Conservation (phyloP, 1,140 invertebrate genomes). For the Globodera ellingtonae region DNA sequence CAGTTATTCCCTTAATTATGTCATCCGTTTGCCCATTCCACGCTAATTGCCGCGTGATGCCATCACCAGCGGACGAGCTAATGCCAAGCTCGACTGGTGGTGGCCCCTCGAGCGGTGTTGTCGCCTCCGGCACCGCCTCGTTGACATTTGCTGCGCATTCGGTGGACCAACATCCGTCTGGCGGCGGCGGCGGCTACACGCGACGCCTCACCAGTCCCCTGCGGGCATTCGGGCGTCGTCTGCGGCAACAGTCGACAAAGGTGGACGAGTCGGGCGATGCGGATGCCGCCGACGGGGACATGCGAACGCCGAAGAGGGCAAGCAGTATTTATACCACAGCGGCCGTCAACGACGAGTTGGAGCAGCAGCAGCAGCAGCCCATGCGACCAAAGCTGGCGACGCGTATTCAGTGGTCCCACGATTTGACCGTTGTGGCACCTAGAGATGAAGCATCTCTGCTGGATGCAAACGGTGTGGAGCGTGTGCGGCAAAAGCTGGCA, state of each 20-base stretch:
- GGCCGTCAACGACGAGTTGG: not conserved
- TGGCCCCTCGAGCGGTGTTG: not conserved
- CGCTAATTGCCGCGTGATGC: not conserved
- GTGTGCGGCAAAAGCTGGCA: not conserved
- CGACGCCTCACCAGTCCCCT: slow-evolving; percentile 9
- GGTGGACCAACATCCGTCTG: not conserved
- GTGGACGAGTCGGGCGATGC: too few species aligned
- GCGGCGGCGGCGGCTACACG: not conserved
- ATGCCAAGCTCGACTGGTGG: not conserved
- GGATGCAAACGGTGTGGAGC: not conserved
- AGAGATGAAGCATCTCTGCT: not conserved
- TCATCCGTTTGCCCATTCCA: not conserved
- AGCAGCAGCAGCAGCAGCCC: not conserved
- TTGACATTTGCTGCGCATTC: not conserved
- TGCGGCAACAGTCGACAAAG: slow-evolving; percentile 9
- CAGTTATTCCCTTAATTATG: not conserved
- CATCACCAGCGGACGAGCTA: not conserved
- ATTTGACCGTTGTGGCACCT: not conserved
- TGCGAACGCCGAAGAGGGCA: not conserved
- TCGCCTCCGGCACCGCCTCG: slow-evolving; percentile 1
- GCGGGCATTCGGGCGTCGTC: not conserved
- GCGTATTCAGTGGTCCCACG: not conserved
- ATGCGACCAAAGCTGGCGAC: not conserved
- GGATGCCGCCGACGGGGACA: too few species aligned
- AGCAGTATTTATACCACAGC: not conserved